Conservation (phyloP, 2,888 invertebrate genomes). For the Drosophila maculinotata region DNA sequence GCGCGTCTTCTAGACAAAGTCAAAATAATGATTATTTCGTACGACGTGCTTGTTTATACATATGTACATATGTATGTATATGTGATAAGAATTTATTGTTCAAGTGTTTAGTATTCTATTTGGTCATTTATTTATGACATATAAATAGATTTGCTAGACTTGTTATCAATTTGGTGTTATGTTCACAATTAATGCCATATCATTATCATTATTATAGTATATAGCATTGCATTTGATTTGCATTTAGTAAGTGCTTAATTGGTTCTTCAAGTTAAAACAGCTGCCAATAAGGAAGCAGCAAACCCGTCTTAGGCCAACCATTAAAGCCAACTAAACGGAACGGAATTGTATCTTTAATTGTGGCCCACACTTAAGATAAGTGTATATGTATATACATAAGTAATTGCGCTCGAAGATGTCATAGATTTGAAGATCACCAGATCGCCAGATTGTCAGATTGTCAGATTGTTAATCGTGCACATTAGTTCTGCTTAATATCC, state of each 20-base stretch:
- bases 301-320: neutral
- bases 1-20: constrained; percentile 13
- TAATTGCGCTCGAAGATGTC: constrained; percentile 3
- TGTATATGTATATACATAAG: constrained; percentile 1
- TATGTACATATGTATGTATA: no score
- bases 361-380: neutral
- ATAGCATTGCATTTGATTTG: constrained; percentile 4
- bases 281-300: constrained; percentile 22
- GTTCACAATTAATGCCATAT: neutral
- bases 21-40: constrained; percentile 6
- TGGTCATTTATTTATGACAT: constrained; percentile 18
- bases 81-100: constrained; percentile 26
- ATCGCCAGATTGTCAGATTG: neutral
- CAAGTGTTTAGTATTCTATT: constrained; percentile 15
- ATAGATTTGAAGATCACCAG: neutral
- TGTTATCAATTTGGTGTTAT: constrained; percentile 13
- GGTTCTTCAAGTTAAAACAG: neutral
- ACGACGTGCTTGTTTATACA: constrained; percentile 6
- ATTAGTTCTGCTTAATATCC: constrained; percentile 9
- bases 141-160: constrained; percentile 32
- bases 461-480: neutral
- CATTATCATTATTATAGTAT: neutral
- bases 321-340: constrained; percentile 3
- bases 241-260: neutral
- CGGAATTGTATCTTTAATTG: neutral